phyloP scores from a whole-genome alignment of 2,888 invertebrate genomes.

The Aethes cnicana region DNA sequence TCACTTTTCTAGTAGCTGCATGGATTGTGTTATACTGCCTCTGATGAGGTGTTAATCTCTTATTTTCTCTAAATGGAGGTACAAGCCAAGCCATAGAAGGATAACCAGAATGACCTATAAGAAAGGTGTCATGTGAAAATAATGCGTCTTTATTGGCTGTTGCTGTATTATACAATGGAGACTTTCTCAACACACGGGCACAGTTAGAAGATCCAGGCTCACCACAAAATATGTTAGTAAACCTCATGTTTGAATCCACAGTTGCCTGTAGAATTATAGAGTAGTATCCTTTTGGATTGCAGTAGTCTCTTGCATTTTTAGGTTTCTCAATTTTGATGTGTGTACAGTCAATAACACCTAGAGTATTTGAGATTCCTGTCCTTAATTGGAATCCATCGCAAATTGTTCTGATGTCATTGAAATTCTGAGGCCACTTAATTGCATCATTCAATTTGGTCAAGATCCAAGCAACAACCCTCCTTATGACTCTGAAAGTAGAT shows the following conservation, averaged over 20 bases:
- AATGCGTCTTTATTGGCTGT: slow-evolving; percentile 48
- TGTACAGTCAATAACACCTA: slow-evolving; percentile 60
- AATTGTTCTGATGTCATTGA: slow-evolving; percentile 47
- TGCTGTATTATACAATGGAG: slow-evolving; percentile 57
- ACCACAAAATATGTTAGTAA: slow-evolving; percentile 63
- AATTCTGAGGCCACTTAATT: slow-evolving; percentile 58
- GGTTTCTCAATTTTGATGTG: slow-evolving; percentile 65
- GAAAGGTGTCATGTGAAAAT: slow-evolving; percentile 58
- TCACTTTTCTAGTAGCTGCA: slow-evolving; percentile 51
- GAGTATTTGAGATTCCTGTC: slow-evolving; percentile 55
- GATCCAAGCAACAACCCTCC: slow-evolving; percentile 62
- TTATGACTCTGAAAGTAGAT: slow-evolving; percentile 61
- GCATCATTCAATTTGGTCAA: slow-evolving; percentile 58
- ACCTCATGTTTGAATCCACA: slow-evolving; percentile 55
- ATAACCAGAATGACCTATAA: slow-evolving; percentile 60
- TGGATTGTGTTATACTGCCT: slow-evolving; percentile 58
- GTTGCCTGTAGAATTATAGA: slow-evolving; percentile 61
- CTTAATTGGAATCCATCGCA: slow-evolving; percentile 53
- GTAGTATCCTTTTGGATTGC: slow-evolving; percentile 60
- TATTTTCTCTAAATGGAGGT: slow-evolving; percentile 61
- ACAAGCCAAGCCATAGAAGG: slow-evolving; percentile 60
- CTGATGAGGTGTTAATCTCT: slow-evolving; percentile 55
- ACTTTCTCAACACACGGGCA: slow-evolving; percentile 55
- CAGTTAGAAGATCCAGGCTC: slow-evolving; percentile 62
- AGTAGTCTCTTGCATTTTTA: slow-evolving; percentile 58